A percentile compares a stretch with the other conserved stretches of the same genome.
phyloP scores from a whole-genome alignment of 1,140 invertebrate species.

The Drosophila aff. region DNA sequence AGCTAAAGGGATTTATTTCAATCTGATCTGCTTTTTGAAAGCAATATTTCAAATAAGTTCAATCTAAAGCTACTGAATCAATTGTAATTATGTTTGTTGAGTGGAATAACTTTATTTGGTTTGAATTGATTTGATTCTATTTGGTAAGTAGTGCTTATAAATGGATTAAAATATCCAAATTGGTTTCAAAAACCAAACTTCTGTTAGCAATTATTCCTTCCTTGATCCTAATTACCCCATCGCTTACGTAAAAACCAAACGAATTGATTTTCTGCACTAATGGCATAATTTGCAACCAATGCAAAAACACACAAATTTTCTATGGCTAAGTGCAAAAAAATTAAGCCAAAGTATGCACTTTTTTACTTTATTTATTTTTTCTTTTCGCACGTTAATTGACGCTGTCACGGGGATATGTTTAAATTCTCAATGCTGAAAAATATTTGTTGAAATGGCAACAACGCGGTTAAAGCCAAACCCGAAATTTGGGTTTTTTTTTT shows the following conservation, averaged over 20 bases:
- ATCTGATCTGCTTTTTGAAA: neutral
- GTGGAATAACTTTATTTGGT: neutral
- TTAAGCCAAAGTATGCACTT: constrained; percentile 49
- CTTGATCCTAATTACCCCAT: neutral
- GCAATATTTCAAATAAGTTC: constrained; percentile 1
- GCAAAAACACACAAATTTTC: constrained; percentile 10
- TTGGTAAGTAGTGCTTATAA: neutral
- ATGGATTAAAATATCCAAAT: neutral
- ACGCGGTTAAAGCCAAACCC: constrained; percentile 8
- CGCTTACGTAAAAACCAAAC: constrained; percentile 18
- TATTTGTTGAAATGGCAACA: constrained; percentile 18
- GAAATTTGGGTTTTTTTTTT: constrained; percentile 8
- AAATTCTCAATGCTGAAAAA: constrained; percentile 31
- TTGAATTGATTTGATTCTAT: neutral
- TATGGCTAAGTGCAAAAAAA: constrained; percentile 35
- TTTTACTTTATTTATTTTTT: constrained; percentile 9
- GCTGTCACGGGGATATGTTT: constrained; percentile 68
- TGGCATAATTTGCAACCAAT: constrained; percentile 18
- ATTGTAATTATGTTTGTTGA: neutral
- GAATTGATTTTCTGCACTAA: constrained; percentile 30
- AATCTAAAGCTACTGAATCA: neutral
- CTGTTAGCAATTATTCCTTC: neutral
- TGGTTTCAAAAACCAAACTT: neutral
- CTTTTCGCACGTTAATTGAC: constrained; percentile 62
- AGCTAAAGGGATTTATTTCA: neutral